phyloP scores from a whole-genome alignment of 2,888 invertebrate genomes.

The Agrotis segetum region DNA sequence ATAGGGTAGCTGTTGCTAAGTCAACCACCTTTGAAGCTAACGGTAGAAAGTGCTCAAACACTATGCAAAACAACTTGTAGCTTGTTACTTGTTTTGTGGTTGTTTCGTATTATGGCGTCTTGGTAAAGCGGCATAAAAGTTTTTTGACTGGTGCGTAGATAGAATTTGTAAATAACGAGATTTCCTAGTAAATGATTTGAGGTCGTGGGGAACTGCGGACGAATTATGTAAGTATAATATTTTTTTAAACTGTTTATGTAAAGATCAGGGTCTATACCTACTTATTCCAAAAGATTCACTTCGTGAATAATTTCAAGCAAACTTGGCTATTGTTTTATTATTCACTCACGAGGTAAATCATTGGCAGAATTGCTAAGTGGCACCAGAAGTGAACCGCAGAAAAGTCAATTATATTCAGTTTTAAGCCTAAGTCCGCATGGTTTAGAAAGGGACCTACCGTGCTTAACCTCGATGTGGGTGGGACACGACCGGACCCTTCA shows the following conservation, averaged over 20 bases:
- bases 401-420: not conserved
- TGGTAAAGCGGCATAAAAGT: not conserved
- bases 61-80: not conserved
- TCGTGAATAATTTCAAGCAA: too few species aligned
- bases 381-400: too few species aligned
- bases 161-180: not conserved
- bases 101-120: not conserved
- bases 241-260: too few species aligned
- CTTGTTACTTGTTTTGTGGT: slow-evolving; percentile 1
- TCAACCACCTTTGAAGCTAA: not conserved
- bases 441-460: slow-evolving; percentile 21
- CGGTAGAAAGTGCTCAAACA: not conserved
- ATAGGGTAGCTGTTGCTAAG: not conserved
- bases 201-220: too few species aligned
- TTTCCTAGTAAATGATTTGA: not conserved
- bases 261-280: too few species aligned
- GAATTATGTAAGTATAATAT: too few species aligned
- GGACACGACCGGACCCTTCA: slow-evolving; percentile 22
- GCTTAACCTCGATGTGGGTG: not conserved
- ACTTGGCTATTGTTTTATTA: too few species aligned
- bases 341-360: too few species aligned
- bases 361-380: too few species aligned
- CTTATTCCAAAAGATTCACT: too few species aligned
- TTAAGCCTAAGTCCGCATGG: not conserved
- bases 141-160: not conserved